Evolutionary conservation across 2,113 vertebrate species (phyloP), one percentile per base, ranked within the genome.

Genomic region (Chionomys nivalis): DNA sequence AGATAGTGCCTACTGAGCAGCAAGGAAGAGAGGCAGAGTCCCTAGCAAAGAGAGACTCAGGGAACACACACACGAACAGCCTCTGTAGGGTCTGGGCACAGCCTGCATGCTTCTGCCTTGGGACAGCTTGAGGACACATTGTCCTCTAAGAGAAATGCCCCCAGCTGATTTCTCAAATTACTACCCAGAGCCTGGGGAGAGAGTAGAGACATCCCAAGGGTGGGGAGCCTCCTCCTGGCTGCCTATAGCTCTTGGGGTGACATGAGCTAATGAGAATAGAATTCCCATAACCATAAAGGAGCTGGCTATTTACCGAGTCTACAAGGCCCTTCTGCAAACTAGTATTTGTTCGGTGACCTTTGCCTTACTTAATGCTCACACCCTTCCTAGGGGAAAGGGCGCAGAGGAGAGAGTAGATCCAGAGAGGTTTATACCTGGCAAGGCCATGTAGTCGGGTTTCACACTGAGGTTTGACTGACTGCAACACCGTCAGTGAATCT

Each of bases 191-290:
- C 73, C 44, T 44, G 55, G 55, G 70, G 76, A 75, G 28, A 61
- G 90, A 61, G 42, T 76, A 95, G 31, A 73, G 76, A 63, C 44
- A 81, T 92, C 31, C 65, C 49, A 86, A 65, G 79, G 36, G 70
- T 70, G 77, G 72, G 79, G 81, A 92, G 86, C 89, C 66, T 98
- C 94, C 73, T 94, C 73, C 86, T 94, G 88, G 42, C 76, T 92
- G 79, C 92, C 85, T 89, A 89, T 76, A 92, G 95, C 83, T 12
- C 44, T 61, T 7, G 52, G 63, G 13, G 39, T 52, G 89, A 70
- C 9, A 10, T 26, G 47, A 90, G 39, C 19, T 65, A 49, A 36
- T 19, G 73, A 87, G 58, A 72, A 9, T 9, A 24, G 63, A 92
- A 49, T 42, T 49, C 83, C 44, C 12, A 52, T 5, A 10, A 72